A percentile compares a stretch with the other conserved stretches of the same genome.
These are phyloP conservation scores for Phocoena sinus DNA, from an alignment of 2,113 vertebrate species.

Conservation along the genomic window DNA sequence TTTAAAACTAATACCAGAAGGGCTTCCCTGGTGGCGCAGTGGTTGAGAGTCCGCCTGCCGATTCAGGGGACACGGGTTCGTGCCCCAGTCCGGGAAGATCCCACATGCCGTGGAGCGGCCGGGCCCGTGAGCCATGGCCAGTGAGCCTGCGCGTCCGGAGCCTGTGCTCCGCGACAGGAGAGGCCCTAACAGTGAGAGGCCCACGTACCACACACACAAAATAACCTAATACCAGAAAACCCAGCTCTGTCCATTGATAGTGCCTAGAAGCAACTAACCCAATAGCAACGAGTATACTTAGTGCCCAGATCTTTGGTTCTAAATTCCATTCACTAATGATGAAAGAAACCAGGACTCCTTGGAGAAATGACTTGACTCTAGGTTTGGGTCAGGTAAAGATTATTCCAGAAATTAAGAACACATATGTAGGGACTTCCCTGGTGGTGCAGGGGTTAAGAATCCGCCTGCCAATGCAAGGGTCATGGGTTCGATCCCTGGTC, in stretches of 20 bases:
- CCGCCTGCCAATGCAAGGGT: not conserved
- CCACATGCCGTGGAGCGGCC: no score
- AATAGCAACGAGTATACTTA: not conserved
- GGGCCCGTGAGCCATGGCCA: no score
- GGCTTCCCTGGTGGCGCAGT: no score
- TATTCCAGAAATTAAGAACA: not conserved
- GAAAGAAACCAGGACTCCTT: not conserved
- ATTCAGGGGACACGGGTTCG: no score
- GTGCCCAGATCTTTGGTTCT: not conserved
- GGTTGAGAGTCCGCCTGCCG: no score
- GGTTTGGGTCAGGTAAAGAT: not conserved
- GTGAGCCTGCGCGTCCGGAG: no score
- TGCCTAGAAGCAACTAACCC: not conserved
- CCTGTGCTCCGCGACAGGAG: no score
- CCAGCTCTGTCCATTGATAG: not conserved
- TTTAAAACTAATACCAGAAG: not conserved
- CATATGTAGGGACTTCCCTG: not conserved
- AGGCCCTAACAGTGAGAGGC: no score
- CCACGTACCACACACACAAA: no score
- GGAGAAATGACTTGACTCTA: not conserved
- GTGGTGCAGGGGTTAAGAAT: not conserved
- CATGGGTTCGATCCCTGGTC: not conserved
- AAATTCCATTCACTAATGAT: constrained; percentile 3
- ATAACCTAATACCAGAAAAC: not conserved
- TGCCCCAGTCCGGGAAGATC: no score